A percentile compares a stretch with the other conserved stretches of the same genome.
These are phyloP conservation scores for Macrophya alboannulata DNA, from an alignment of 2,888 invertebrate genomes.

Conservation along the genomic window DNA sequence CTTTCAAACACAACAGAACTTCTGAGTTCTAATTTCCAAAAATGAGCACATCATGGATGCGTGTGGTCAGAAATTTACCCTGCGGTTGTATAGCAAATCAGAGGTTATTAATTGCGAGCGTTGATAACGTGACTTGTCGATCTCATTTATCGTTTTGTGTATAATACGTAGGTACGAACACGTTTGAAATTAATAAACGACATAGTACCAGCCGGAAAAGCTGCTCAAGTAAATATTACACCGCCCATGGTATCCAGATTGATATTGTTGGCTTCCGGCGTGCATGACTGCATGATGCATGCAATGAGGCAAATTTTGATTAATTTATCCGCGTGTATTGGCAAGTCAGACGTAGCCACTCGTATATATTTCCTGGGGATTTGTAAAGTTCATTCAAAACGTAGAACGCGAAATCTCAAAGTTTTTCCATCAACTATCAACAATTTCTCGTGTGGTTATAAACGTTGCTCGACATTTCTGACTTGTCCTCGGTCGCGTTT, in stretches of 20 bases:
- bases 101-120: neutral
- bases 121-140: conserved; percentile 13
- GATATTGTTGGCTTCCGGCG: conserved; percentile 10
- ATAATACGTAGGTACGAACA: conserved; percentile 1
- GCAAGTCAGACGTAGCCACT: neutral
- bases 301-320: neutral
- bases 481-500: neutral
- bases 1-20: neutral
- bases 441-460: neutral
- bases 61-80: neutral
- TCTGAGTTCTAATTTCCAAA: neutral
- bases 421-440: neutral
- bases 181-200: conserved; percentile 16
- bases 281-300: neutral
- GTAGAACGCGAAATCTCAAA: neutral
- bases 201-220: neutral
- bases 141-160: neutral
- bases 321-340: no score
- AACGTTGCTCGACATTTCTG: conserved; percentile 11
- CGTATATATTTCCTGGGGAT: neutral
- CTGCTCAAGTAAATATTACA: neutral
- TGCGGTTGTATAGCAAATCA: neutral
- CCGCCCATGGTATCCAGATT: neutral
- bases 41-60: neutral
- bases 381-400: conserved; percentile 4